Evolutionary conservation across 2,888 invertebrate genomes (phyloP), one percentile per base, ranked within the genome.

Genomic region (Congeria kusceri): DNA sequence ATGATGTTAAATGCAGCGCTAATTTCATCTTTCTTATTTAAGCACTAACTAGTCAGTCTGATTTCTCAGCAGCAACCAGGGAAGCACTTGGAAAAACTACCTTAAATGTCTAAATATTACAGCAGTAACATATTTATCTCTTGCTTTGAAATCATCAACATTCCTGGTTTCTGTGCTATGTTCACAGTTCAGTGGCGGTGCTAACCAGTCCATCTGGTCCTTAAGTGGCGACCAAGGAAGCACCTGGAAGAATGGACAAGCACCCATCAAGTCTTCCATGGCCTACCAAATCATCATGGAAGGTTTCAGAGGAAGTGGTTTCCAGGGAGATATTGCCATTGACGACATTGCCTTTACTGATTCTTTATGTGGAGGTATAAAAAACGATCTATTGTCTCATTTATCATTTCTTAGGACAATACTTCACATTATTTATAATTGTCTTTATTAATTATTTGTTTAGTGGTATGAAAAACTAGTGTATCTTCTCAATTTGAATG

Each of bases 311-410:
- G 92, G 90, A 18, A 85, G 75, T 61, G 89, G 91, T 63, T 85
- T 79, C 73, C 77, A 80, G 58, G 91, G 91, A 27, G 91, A 91
- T 65, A 90, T 92, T 53, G 90, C 91, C 56, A 83, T 92, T 70
- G 92, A 92, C 78, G 92, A 92, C 56, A 39, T 87, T 3, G 81
- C 83, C 62, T 80, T 87, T 32, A 49, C 77, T 28, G 66, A 32
- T 20, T 63, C 85, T 44, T 23, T 80, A 5, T 87, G 87, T 80
- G 87, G 87, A 73, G 85, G 87, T 87, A 80, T 39, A 27, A 11
- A 29, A 20, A 15, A 7, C 27, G 25, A 23, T 28, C 0, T 47
- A 27, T 23, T 64, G 49, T 25, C 18, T 56, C n/a, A 20, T 53
- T 53, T 3, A 3, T 9, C 4, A 4, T 32, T 32, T 32, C 32